These are phyloP conservation scores for Chamaea fasciata DNA, from an alignment of 2,113 vertebrate genomes.

Conservation along the genomic window DNA sequence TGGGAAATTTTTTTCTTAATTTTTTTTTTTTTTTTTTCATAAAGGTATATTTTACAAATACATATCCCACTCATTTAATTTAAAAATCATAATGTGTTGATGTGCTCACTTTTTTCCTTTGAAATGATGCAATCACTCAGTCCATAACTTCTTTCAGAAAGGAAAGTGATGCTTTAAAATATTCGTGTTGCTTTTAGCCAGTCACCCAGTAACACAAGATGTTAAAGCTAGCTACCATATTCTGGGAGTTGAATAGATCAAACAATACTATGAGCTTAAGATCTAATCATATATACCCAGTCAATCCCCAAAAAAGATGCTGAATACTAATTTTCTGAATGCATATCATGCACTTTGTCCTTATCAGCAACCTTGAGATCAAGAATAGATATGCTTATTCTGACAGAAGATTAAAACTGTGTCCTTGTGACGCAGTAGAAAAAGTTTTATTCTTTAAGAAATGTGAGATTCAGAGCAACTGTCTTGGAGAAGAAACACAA, in stretches of 20 bases:
- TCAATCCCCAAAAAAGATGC: not conserved
- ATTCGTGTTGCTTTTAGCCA: not conserved
- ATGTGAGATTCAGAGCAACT: not conserved
- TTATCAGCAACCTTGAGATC: not conserved
- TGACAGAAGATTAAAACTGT: not conserved
- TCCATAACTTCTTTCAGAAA: not conserved
- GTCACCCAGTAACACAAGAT: not conserved
- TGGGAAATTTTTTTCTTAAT: fast-evolving
- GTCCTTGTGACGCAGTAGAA: not conserved
- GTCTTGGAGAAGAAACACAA: not conserved
- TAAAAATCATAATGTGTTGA: not conserved
- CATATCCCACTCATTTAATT: not conserved
- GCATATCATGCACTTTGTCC: not conserved
- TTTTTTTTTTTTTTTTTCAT: not conserved
- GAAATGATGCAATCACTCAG: not conserved
- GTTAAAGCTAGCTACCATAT: not conserved
- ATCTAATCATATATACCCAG: not conserved
- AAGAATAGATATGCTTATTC: not conserved
- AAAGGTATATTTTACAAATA: not conserved
- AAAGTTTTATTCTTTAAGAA: not conserved
- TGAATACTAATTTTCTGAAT: not conserved
- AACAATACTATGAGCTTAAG: not conserved
- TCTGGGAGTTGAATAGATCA: not conserved
- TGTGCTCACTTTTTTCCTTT: not conserved
- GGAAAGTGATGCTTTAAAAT: not conserved